Evolutionary conservation across 1,140 invertebrate species (phyloP).

Genomic region (Neoseiulus cucumeris): DNA sequence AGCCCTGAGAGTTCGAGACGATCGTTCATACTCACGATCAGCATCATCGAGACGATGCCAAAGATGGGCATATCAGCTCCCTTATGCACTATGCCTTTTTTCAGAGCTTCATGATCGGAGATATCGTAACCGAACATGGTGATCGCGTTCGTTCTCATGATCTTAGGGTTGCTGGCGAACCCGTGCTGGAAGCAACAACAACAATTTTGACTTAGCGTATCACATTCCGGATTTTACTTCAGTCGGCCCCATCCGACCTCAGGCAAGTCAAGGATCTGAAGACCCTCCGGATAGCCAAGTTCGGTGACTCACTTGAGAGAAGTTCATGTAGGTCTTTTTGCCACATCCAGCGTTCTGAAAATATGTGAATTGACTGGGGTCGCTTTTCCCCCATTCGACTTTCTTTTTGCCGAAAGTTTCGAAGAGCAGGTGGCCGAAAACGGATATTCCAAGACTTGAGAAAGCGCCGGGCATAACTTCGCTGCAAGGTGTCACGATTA

Average conservation of each 20-base stretch:
- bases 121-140: not conserved
- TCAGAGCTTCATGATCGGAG: not conserved
- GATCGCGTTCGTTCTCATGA: not conserved
- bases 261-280: not conserved
- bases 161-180: not conserved
- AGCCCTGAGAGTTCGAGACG: too few relatives aligned
- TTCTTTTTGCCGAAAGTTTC: not conserved
- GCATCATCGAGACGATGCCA: too few relatives aligned
- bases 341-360: not conserved
- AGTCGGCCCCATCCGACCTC: not conserved
- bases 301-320: not conserved
- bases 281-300: not conserved
- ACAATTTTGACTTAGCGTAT: not conserved
- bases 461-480: not conserved
- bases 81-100: not conserved
- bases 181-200: not conserved
- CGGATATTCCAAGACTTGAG: not conserved
- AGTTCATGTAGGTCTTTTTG: not conserved
- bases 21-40: too few relatives aligned
- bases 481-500: not conserved
- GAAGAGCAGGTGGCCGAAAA: not conserved
- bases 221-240: not conserved
- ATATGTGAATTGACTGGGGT: not conserved
- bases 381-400: not conserved
- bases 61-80: too few relatives aligned